Conservation (phyloP, 2,113 vertebrate genomes). For the Oreotrochilus melanogaster region DNA sequence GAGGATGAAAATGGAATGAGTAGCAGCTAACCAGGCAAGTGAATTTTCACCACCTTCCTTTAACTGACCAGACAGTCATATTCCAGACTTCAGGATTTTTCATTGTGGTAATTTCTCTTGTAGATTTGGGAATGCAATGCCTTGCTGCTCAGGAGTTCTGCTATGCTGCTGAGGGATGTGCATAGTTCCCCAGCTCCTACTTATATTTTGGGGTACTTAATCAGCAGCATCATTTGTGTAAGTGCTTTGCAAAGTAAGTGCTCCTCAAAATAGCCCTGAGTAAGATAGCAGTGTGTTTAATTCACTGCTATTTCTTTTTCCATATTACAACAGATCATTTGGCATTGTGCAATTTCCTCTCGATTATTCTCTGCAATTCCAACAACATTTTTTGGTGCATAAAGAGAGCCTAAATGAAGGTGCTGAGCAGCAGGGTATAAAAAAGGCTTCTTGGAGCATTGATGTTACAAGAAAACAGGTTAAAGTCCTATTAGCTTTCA, state of each 20-base stretch:
- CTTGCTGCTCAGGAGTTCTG: not conserved
- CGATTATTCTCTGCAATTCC: not conserved
- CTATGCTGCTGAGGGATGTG: not conserved
- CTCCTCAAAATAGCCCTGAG: not conserved
- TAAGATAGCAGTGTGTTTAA: not conserved
- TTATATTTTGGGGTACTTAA: not conserved
- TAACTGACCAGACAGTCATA: not conserved
- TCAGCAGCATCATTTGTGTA: not conserved
- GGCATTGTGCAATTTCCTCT: conserved; percentile 1
- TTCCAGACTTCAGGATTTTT: not conserved
- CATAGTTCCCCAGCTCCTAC: not conserved
- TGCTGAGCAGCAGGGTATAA: not conserved
- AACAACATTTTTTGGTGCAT: not conserved
- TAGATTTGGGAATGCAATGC: not conserved
- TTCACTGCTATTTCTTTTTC: not conserved
- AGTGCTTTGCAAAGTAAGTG: not conserved
- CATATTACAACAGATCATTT: not conserved
- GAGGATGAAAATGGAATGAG: not conserved
- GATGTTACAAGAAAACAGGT: not conserved
- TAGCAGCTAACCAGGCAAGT: not conserved
- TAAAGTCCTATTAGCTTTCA: conserved; percentile 15
- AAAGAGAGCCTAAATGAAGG: not conserved
- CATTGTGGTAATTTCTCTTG: not conserved
- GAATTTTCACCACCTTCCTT: not conserved
- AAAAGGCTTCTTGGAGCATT: conserved; percentile 15